These are phyloP conservation scores for Hirundichthys speculiger DNA, from an alignment of 2,113 vertebrate genomes.

Conservation along the genomic window DNA sequence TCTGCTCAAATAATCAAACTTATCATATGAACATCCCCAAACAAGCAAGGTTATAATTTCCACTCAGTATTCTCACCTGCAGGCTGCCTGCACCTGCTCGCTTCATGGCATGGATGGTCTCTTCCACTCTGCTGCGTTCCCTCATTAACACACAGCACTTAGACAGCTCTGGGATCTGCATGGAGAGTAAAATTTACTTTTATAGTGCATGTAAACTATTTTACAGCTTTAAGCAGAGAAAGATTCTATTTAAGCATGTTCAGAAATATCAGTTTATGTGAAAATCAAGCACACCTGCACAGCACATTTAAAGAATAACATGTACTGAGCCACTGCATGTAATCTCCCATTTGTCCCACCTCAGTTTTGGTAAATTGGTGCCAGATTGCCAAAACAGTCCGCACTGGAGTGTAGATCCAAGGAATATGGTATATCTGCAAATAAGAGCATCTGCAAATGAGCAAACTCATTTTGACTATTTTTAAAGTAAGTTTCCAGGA, in stretches of 20 bases:
- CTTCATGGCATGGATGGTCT: conserved; percentile 60
- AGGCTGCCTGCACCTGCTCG: conserved; percentile 51
- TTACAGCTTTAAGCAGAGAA: no score
- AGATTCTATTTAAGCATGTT: neutral
- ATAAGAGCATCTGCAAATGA: neutral
- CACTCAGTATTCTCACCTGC: conserved; percentile 44
- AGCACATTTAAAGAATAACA: neutral
- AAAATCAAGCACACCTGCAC: neutral
- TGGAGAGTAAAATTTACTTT: neutral
- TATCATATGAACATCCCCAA: no score
- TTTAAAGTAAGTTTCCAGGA: no score
- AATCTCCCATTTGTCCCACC: conserved; percentile 36
- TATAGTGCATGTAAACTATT: neutral
- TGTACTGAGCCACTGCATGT: neutral
- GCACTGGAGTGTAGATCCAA: conserved; percentile 57
- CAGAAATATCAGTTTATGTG: neutral
- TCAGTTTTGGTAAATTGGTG: conserved; percentile 65
- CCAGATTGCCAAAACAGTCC: conserved; percentile 63
- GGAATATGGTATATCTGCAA: conserved; percentile 64
- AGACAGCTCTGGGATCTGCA: conserved; percentile 63
- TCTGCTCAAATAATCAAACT: no score
- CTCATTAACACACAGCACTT: conserved; percentile 66
- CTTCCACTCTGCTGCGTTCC: conserved; percentile 60
- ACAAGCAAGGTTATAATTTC: neutral
- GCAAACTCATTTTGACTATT: no score